These are phyloP conservation scores for Elachura formosa DNA, from an alignment of 2,113 vertebrate species.

Conservation along the genomic window DNA sequence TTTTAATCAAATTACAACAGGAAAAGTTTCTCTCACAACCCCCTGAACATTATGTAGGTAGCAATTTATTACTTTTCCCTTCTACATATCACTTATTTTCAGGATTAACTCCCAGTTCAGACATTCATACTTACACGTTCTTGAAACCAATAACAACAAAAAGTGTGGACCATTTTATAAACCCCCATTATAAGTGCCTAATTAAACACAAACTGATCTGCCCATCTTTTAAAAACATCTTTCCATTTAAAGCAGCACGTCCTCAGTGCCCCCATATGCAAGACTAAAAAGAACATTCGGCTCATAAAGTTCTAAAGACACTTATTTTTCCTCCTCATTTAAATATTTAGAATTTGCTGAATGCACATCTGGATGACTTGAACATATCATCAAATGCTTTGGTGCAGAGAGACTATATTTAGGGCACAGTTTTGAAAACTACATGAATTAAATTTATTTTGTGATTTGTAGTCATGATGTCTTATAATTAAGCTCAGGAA, in stretches of 20 bases:
- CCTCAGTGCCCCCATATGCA: not conserved
- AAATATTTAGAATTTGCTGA: not conserved
- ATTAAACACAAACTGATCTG: not conserved
- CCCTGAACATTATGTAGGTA: not conserved
- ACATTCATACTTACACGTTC: not conserved
- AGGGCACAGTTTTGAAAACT: not conserved
- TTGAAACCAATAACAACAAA: not conserved
- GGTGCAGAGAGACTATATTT: not conserved
- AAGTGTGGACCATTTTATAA: not conserved
- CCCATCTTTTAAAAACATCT: not conserved
- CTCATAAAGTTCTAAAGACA: not conserved
- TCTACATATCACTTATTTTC: not conserved
- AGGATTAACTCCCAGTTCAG: not conserved
- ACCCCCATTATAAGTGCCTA: not conserved
- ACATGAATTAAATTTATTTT: not conserved
- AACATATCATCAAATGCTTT: not conserved
- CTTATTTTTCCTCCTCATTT: not conserved
- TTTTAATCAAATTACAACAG: not conserved
- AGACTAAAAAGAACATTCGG: not conserved
- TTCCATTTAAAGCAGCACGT: not conserved
- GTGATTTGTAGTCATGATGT: not conserved
- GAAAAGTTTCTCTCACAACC: not conserved
- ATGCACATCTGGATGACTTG: not conserved
- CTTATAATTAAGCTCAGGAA: constrained; percentile 18
- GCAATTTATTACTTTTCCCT: not conserved